Conservation (phyloP, 2,888 invertebrate genomes). For the Dasypogon diadema region DNA sequence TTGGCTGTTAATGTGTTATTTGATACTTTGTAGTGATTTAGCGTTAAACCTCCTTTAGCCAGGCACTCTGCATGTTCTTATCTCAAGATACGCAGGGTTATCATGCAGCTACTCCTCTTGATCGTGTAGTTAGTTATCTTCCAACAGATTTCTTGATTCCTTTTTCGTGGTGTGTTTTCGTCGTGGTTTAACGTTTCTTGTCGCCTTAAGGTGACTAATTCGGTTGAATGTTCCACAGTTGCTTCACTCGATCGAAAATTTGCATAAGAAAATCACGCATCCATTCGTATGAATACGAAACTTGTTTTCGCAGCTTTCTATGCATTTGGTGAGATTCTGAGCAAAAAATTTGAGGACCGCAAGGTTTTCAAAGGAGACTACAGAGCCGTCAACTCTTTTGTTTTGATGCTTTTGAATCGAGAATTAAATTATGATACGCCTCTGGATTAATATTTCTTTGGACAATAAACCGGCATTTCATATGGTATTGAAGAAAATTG, state of each 20-base stretch:
- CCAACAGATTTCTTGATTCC: not conserved
- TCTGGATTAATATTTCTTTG: not conserved
- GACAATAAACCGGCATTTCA: not conserved
- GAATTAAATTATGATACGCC: not conserved
- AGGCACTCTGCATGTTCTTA: not conserved
- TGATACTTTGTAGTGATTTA: conserved; percentile 50
- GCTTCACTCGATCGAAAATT: conserved; percentile 16
- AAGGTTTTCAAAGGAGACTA: not conserved
- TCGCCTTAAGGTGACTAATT: conserved; percentile 39
- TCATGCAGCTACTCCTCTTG: conserved; percentile 20
- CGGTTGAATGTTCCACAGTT: not conserved
- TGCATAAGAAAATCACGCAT: conserved; percentile 37
- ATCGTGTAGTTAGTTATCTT: conserved; percentile 12
- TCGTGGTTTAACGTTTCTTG: conserved; percentile 27
- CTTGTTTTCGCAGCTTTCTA: not conserved
- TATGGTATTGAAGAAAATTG: too few species aligned
- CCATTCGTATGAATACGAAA: not conserved
- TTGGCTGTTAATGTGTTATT: conserved; percentile 34
- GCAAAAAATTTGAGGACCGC: not conserved
- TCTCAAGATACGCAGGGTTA: not conserved
- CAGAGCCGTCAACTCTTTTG: not conserved
- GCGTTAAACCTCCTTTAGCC: conserved; percentile 22
- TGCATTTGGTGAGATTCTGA: not conserved
- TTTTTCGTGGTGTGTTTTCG: not conserved
- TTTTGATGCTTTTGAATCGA: not conserved